Evolutionary conservation across 2,113 vertebrate species (phyloP), one percentile per base, ranked within the genome.

Genomic region (Indri indri): DNA sequence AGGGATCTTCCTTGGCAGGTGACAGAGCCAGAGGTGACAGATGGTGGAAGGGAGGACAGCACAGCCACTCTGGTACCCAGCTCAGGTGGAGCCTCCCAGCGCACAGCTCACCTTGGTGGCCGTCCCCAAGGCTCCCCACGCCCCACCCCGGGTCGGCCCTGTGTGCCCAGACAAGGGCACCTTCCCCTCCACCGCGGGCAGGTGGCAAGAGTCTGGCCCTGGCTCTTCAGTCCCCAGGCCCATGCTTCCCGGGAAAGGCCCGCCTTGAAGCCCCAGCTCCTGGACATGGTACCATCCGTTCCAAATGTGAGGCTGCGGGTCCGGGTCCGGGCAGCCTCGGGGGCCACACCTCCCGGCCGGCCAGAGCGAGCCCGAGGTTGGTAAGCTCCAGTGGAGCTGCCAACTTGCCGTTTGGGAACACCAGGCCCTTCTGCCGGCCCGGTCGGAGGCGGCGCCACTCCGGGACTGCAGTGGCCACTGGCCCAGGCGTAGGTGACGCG

Each of bases 81-180:
- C 37, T 34, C 10, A 47, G 9, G 8, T 9, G 66, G 23, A n/a
- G 63, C 10, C 57, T 80, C 83, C 57, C 30, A 45, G 6, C 0
- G 1, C 10, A 20, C 34, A 9, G 37, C 30, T 65, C 17, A 6
- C 66, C 68, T 91, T 22, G 50, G 30, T 32, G 27, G 68, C 45
- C 1, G 3, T 18, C 57, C 32, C 71, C 40, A 74, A 4, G 5
- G 32, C 22, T 45, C 37, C 34, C 40, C 22, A 47, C 52, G 34
- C n/a, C 23, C 25, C 1, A 7, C 61, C 25, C 20, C 6, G 2
- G 32, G 8, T 4, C 32, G 37, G 50, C 65, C 82, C 74, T 12
- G 25, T 30, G 3, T 1, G 63, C 63, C 2, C 42, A 47, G 42
- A 32, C 2, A 1, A 9, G 42, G 9, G 27, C 8, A 8, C 8